phyloP scores from a whole-genome alignment of 2,888 invertebrate genomes.

The Heptascelio sp. region DNA sequence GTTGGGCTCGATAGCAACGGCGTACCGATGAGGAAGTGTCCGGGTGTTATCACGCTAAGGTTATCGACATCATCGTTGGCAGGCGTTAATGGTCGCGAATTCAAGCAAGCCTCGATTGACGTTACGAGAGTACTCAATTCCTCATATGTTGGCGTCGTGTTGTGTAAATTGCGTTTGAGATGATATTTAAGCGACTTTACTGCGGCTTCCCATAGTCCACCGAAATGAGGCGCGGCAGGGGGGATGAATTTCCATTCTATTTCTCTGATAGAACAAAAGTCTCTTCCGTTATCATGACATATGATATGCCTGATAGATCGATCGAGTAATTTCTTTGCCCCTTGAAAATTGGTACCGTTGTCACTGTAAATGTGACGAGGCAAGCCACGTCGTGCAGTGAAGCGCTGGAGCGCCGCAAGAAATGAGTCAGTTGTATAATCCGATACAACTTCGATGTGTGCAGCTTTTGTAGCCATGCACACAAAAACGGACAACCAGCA shows the following conservation, averaged over 20 bases:
- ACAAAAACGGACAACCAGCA: conserved; percentile 72
- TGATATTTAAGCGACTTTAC: too few species aligned
- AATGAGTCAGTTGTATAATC: not conserved
- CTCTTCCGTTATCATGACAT: too few species aligned
- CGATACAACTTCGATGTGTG: conserved; percentile 61
- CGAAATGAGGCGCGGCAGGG: not conserved
- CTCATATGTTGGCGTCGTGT: too few species aligned
- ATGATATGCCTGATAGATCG: not conserved
- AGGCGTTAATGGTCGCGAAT: too few species aligned
- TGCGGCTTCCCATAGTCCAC: conserved; percentile 23
- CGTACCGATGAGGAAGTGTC: too few species aligned
- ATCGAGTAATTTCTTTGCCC: not conserved
- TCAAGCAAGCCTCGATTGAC: too few species aligned
- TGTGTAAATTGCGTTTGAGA: too few species aligned
- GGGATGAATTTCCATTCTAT: not conserved
- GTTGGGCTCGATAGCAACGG: too few species aligned
- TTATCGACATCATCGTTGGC: too few species aligned
- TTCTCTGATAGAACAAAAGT: not conserved
- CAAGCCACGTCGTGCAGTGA: not conserved
- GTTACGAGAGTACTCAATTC: too few species aligned
- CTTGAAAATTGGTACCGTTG: not conserved
- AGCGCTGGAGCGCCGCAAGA: not conserved
- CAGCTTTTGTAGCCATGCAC: conserved; percentile 71
- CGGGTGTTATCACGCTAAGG: too few species aligned
- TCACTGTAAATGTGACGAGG: not conserved